A percentile compares a stretch with the other conserved stretches of the same genome.
Evolutionary conservation across 2,888 invertebrate genomes (phyloP).

Genomic region (Patella pellucida): DNA sequence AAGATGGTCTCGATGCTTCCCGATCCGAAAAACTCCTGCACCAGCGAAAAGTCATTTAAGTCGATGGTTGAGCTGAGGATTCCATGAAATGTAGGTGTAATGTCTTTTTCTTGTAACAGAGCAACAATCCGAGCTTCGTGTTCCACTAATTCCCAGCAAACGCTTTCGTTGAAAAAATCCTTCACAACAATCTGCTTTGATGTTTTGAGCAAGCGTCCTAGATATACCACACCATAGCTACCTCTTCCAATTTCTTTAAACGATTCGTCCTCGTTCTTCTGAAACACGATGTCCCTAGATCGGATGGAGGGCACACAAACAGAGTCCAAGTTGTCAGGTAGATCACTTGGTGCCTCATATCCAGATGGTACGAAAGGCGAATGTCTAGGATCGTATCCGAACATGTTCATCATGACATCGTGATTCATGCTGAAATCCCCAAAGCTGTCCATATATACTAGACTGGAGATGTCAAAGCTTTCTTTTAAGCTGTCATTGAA

Average conservation of each 20-base stretch:
- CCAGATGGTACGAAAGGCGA: background rate
- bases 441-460: background rate
- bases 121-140: constrained; percentile 36
- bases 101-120: constrained; percentile 34
- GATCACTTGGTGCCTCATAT: background rate
- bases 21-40: constrained; percentile 37
- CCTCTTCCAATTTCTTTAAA: constrained; percentile 38
- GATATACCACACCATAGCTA: constrained; percentile 35
- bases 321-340: constrained; percentile 24
- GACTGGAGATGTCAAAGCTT: background rate
- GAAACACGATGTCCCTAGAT: constrained; percentile 27
- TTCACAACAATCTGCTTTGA: background rate
- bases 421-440: background rate
- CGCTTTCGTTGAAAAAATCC: constrained; percentile 20
- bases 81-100: constrained; percentile 36
- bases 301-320: constrained; percentile 32
- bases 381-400: background rate
- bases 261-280: constrained; percentile 29
- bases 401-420: background rate
- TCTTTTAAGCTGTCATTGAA: background rate
- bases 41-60: constrained; percentile 32
- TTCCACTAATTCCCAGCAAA: constrained; percentile 35
- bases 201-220: constrained; percentile 13
- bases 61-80: constrained; percentile 16
- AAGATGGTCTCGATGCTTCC: constrained; percentile 14